These are phyloP conservation scores for Epizoanthus rinbou DNA, from an alignment of 92 coral and sea anemone genomes.

Conservation along the genomic window DNA sequence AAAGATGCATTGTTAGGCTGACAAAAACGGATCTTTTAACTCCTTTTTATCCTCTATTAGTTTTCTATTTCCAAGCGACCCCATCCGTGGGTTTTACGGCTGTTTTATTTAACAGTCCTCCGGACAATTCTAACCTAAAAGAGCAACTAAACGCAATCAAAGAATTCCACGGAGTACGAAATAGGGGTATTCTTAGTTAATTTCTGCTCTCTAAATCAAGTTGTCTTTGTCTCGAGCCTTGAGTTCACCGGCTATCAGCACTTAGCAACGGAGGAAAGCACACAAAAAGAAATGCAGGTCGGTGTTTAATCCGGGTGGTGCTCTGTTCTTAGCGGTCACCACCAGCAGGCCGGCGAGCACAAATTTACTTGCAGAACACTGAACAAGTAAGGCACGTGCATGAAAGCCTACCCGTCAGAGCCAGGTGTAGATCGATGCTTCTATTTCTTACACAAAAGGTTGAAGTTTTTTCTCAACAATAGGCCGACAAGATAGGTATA, in stretches of 20 bases:
- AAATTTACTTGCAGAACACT: too few relatives aligned
- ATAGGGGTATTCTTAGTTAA: not conserved
- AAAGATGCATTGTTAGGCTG: conserved; percentile 25
- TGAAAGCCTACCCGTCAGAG: not conserved
- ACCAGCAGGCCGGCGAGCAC: not conserved
- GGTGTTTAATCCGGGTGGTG: conserved; percentile 12
- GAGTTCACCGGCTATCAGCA: conserved; percentile 34
- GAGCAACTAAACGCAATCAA: conserved; percentile 9
- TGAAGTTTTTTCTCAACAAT: not conserved
- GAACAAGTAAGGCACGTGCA: conserved; percentile 16
- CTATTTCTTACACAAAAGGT: not conserved
- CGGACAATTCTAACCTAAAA: not conserved
- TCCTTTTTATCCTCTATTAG: conserved; percentile 6
- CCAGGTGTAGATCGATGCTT: conserved; percentile 32
- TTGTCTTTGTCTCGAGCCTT: conserved; percentile 34
- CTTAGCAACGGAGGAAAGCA: conserved; percentile 34
- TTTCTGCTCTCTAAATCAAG: conserved; percentile 16
- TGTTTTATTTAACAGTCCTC: not conserved
- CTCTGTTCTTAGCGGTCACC: conserved; percentile 1
- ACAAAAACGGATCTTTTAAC: conserved; percentile 12
- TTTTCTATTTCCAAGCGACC: not conserved
- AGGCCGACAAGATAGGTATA: too few relatives aligned
- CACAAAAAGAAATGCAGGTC: conserved; percentile 17
- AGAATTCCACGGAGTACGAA: not conserved
- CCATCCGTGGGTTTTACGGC: conserved; percentile 6